These are phyloP conservation scores for Perdix hodgsoniae DNA, from an alignment of 2,797 vertebrate genomes.

Conservation along the genomic window DNA sequence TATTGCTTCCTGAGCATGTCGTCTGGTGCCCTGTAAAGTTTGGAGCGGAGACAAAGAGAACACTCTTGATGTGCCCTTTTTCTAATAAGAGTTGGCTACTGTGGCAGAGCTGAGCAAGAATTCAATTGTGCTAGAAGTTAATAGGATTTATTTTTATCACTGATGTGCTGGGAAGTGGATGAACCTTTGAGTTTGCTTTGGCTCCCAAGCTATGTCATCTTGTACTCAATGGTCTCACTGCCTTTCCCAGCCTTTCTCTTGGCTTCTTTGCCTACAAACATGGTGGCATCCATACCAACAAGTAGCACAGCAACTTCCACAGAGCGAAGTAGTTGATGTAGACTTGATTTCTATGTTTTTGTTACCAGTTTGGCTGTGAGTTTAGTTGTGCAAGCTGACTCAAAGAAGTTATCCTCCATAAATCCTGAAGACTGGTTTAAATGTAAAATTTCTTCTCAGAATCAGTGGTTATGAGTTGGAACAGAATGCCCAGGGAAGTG, in stretches of 20 bases:
- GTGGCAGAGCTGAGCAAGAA: slow-evolving; percentile 5
- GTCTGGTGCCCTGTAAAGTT: background rate
- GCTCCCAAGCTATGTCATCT: background rate
- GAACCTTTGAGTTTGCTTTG: background rate
- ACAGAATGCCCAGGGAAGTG: no score
- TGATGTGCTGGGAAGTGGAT: background rate
- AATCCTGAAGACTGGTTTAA: background rate
- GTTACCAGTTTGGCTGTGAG: background rate
- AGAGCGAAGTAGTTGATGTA: background rate
- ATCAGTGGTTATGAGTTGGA: no score
- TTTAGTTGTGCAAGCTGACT: slow-evolving; percentile 13
- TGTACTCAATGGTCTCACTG: background rate
- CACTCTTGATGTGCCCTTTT: background rate
- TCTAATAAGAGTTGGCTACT: background rate
- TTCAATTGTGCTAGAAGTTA: slow-evolving; percentile 23
- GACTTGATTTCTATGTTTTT: background rate
- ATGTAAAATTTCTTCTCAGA: no score
- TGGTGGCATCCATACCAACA: rapidly evolving
- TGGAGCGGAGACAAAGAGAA: background rate
- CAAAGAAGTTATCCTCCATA: background rate
- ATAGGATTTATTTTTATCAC: slow-evolving; percentile 34
- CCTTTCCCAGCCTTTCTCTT: background rate
- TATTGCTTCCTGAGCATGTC: background rate
- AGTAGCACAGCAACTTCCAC: background rate
- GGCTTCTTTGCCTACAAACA: background rate